A percentile compares a stretch with the other conserved stretches of the same genome.
Evolutionary conservation across 2,113 vertebrate species (phyloP).

Genomic region (Aspiorhynchus laticeps): DNA sequence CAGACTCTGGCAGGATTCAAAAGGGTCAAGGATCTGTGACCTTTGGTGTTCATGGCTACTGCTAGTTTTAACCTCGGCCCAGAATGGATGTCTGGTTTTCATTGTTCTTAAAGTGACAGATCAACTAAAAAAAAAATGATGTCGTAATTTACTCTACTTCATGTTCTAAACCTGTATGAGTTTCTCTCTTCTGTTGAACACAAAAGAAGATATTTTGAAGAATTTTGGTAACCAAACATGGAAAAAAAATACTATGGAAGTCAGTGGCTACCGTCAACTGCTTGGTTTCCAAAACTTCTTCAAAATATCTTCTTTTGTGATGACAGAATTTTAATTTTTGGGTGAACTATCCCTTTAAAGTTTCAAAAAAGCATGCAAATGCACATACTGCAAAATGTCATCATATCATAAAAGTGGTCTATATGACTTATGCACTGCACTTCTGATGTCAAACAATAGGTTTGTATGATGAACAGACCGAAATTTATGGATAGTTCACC

Average conservation of each 20-base stretch:
- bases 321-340: no score
- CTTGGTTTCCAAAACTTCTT: no score
- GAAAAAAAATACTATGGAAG: no score
- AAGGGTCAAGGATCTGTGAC: slow-evolving; percentile 58
- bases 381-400: background rate
- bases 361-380: background rate
- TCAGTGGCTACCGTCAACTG: no score
- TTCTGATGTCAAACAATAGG: background rate
- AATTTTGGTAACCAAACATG: no score
- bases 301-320: no score
- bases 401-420: background rate
- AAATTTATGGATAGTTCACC: background rate
- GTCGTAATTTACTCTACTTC: background rate
- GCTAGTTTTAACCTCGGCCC: slow-evolving; percentile 19
- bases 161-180: background rate
- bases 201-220: background rate
- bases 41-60: background rate
- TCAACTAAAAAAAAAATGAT: background rate
- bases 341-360: no score
- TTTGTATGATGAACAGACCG: background rate
- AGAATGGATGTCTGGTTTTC: background rate
- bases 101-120: background rate
- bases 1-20: slow-evolving; percentile 53
- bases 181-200: background rate
- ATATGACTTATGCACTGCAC: background rate